Evolutionary conservation across 2,888 invertebrate species (phyloP).

Genomic region (Hipparchia semele): DNA sequence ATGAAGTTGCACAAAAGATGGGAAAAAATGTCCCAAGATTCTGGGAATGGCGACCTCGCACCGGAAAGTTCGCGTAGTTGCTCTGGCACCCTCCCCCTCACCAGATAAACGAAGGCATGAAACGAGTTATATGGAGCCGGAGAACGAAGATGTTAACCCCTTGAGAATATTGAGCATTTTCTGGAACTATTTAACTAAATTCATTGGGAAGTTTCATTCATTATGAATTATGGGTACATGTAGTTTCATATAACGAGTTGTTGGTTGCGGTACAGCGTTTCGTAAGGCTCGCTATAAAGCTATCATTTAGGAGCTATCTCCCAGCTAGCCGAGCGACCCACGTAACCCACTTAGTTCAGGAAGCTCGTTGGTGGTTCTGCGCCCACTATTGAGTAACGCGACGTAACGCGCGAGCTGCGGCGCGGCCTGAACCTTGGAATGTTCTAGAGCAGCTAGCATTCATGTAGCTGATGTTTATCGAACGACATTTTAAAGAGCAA

Average conservation of each 20-base stretch:
- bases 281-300: background rate
- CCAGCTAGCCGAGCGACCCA: background rate
- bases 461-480: background rate
- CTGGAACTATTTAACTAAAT: no score
- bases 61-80: no score
- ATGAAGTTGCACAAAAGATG: no score
- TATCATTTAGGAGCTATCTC: background rate
- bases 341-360: background rate
- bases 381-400: slow-evolving; percentile 1
- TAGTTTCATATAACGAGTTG: background rate
- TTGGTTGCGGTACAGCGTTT: background rate
- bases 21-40: no score
- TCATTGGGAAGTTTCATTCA: no score
- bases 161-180: no score
- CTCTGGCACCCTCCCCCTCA: no score
- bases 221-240: no score
- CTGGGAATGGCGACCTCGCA: no score
- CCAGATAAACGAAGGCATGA: no score
- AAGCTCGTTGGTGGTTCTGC: background rate
- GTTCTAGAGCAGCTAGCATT: background rate
- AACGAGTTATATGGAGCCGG: no score
- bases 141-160: no score
- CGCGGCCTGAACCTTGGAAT: background rate
- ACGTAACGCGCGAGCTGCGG: background rate
- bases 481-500: background rate